These are phyloP conservation scores for Emydocephalus ijimae DNA, from an alignment of 2,113 vertebrate genomes.

Conservation along the genomic window DNA sequence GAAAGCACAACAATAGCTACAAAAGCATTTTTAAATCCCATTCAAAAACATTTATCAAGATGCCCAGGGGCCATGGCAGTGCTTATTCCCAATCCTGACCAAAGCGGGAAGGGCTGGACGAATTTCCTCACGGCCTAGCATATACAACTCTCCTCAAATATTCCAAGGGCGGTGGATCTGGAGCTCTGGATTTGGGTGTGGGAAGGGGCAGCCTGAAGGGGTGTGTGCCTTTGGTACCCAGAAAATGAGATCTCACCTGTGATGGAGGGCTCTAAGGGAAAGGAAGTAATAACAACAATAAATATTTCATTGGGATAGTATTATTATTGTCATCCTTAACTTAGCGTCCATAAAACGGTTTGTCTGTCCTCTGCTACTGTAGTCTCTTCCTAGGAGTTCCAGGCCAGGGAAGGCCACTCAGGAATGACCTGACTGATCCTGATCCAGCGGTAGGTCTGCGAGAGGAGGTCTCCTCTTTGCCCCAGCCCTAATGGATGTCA, in stretches of 20 bases:
- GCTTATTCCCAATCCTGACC: not conserved
- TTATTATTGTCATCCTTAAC: not conserved
- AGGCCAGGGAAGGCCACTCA: not conserved
- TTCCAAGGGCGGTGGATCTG: not conserved
- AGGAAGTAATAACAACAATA: not conserved
- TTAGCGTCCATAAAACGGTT: not conserved
- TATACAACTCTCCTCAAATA: not conserved
- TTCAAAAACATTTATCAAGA: conserved; percentile 70
- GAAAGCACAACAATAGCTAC: not conserved
- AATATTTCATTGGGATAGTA: not conserved
- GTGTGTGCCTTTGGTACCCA: not conserved
- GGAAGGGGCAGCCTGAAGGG: not conserved
- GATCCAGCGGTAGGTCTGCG: not conserved
- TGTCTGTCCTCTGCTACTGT: not conserved
- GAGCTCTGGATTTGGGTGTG: not conserved
- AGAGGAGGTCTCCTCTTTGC: not conserved
- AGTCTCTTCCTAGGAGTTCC: not conserved
- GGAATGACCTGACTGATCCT: not conserved
- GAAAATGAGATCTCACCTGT: not conserved
- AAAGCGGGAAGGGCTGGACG: not conserved
- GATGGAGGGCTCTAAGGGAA: not conserved
- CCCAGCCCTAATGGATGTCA: not conserved
- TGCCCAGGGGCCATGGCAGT: conserved; percentile 16
- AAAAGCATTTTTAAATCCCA: conserved; percentile 78
- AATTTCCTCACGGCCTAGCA: not conserved